These are phyloP conservation scores for Morinoia aosen DNA, from an alignment of 2,888 invertebrate genomes.

Conservation along the genomic window DNA sequence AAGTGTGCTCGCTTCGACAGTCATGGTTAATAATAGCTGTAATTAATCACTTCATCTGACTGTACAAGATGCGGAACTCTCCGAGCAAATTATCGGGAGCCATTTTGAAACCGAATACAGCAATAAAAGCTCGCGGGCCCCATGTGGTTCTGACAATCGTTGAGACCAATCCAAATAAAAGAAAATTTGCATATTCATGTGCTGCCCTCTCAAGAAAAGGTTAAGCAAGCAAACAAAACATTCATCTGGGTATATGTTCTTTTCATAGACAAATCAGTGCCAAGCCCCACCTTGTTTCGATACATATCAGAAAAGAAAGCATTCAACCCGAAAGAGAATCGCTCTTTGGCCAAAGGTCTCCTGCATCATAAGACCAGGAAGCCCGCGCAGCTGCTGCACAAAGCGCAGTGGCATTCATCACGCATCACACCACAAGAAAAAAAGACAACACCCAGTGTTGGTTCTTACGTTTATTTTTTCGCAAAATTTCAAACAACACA, in stretches of 20 bases:
- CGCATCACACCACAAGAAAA: neutral
- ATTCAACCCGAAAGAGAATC: neutral
- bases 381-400: neutral
- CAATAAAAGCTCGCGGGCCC: neutral
- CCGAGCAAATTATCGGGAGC: neutral
- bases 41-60: neutral
- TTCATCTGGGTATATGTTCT: neutral
- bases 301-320: neutral
- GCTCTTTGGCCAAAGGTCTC: neutral
- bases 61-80: neutral
- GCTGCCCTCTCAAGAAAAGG: neutral
- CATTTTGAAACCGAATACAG: neutral
- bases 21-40: conserved; percentile 3
- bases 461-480: neutral
- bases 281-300: neutral
- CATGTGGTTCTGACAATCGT: neutral
- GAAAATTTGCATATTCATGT: neutral
- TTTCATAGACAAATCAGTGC: neutral
- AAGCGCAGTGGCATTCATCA: neutral
- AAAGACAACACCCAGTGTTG: neutral
- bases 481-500: neutral
- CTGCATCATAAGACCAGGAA: conserved; percentile 2
- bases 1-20: neutral
- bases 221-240: neutral
- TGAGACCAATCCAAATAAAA: neutral